Base-by-base conservation (phyloP, 2,797 vertebrate species). In the Poecilia gillii region DNA sequence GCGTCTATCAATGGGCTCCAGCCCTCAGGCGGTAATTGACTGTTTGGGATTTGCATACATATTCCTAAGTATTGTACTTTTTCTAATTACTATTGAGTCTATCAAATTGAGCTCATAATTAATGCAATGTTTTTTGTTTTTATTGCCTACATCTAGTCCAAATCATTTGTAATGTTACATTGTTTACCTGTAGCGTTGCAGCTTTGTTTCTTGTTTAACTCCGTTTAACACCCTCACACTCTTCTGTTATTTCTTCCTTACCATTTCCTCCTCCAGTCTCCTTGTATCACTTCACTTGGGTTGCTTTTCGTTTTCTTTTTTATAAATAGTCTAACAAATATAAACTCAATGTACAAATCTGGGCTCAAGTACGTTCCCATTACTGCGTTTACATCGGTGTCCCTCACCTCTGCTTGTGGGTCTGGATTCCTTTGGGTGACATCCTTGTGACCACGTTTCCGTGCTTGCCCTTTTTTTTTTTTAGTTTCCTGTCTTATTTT, bases 401-500 rank as follows among this genome's bases (percentile, higher is more conserved):
- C 20, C 2, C 33, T 70, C 36, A 55, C 66, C 64, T 77, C 49
- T 76, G 18, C 20, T 20, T 87, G 33, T 41, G 64, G 36, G 18
- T 41, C 79, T 82, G 81, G 80, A 78, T 84, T 64, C 80, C 84
- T 84, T 53, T 64, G 51, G 78, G 79, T 89, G 85, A 85, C 87
- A 84, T 82, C n/a, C 16, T 74, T 0, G 82, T 83, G 81, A 76
- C 85, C 81, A 71, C 75, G 78, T 71, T 87, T 85, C 78, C 74
- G 78, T 23, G 28, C 78, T 47, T 47, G 51, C 77, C 83, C 72
- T 85, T 84, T 53, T 74, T 82, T 74, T 59, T 82, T 87, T 70
- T 82, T 80, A 80, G 75, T 86, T 85, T 80, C 75, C 45, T 8
- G 18, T 83, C 76, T 82, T 90, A 79, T 91, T 86, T 84, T 83